phyloP scores from a whole-genome alignment of 1,140 invertebrate species.

The Coenobita brevimanus region DNA sequence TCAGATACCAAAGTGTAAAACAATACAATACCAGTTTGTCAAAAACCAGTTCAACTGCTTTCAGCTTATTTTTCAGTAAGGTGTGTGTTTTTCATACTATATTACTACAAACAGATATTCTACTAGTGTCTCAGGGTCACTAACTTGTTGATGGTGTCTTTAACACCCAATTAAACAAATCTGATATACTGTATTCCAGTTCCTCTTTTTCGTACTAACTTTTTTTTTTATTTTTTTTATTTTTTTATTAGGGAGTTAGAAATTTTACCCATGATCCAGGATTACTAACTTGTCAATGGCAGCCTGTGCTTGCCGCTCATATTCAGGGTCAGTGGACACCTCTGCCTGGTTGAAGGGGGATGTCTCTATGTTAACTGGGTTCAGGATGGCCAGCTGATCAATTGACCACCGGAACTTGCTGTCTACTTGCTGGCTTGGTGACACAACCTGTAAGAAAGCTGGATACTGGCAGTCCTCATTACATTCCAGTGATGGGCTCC shows the following conservation, averaged over 20 bases:
- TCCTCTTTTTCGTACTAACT: not conserved
- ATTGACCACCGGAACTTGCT: slow-evolving; percentile 56
- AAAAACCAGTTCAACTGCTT: too few relatives aligned
- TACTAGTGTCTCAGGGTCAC: too few relatives aligned
- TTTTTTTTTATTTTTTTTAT: too few relatives aligned
- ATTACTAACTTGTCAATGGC: slow-evolving; percentile 58
- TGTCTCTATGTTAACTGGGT: slow-evolving; percentile 56
- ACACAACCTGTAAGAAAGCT: slow-evolving; percentile 59
- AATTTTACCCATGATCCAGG: too few relatives aligned
- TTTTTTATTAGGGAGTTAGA: too few relatives aligned
- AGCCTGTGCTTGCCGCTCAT: slow-evolving; percentile 49
- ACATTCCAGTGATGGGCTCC: too few relatives aligned
- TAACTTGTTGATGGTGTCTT: not conserved
- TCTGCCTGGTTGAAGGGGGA: slow-evolving; percentile 50
- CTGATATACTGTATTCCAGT: not conserved
- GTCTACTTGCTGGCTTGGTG: slow-evolving; percentile 50
- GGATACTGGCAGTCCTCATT: too few relatives aligned
- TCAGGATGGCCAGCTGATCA: slow-evolving; percentile 52
- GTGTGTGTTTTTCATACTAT: too few relatives aligned
- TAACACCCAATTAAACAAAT: not conserved
- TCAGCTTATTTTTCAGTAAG: too few relatives aligned
- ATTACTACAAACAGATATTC: too few relatives aligned
- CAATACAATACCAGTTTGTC: too few relatives aligned
- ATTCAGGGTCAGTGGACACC: slow-evolving; percentile 36
- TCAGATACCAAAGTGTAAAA: too few relatives aligned